A percentile compares a stretch with the other conserved stretches of the same genome.
Evolutionary conservation across 2,113 vertebrate genomes (phyloP).

Genomic region (Brachypteracias leptosomus): DNA sequence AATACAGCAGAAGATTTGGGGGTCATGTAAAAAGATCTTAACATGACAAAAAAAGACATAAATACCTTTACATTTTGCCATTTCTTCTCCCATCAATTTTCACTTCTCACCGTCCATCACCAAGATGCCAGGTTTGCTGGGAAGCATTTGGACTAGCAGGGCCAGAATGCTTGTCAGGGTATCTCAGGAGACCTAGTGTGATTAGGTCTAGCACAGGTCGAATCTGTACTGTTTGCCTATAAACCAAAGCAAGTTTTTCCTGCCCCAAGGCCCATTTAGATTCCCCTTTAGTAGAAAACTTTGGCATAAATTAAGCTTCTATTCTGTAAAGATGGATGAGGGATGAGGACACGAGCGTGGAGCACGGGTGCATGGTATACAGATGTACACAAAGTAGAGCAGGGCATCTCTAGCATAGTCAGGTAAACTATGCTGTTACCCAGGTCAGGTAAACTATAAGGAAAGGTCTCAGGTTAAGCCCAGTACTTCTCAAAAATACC

Average conservation of each 20-base stretch:
- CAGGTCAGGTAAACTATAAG: background rate
- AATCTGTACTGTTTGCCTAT: background rate
- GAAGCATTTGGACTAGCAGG: background rate
- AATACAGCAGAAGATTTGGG: background rate
- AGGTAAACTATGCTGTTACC: background rate
- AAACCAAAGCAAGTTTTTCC: background rate
- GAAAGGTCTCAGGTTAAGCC: background rate
- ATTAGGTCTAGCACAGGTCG: background rate
- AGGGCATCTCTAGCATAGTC: background rate
- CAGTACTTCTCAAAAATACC: background rate
- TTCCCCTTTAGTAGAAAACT: background rate
- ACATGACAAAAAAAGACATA: background rate
- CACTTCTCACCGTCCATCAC: background rate
- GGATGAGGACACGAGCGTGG: background rate
- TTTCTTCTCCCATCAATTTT: background rate
- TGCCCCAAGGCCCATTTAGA: background rate
- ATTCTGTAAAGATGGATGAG: background rate
- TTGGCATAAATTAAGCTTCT: background rate
- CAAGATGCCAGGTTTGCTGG: background rate
- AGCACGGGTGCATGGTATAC: background rate
- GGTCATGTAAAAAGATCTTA: background rate
- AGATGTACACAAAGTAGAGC: background rate
- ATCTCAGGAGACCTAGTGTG: background rate
- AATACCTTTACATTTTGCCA: background rate
- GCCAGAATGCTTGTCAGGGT: background rate